These are phyloP conservation scores for Fabriciana adippe DNA, from an alignment of 2,888 invertebrate genomes.

Conservation along the genomic window DNA sequence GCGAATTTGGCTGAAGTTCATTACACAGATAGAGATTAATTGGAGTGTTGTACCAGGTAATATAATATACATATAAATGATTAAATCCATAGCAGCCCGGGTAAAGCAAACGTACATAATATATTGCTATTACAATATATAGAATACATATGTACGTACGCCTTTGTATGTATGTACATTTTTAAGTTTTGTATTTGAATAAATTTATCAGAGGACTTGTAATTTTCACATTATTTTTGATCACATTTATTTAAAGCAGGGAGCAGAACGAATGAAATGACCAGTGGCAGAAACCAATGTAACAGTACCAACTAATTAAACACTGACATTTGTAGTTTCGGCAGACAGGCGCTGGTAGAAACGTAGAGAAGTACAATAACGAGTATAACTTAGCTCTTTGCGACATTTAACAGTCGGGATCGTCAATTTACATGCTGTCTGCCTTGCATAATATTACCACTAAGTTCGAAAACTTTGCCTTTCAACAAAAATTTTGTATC, in stretches of 20 bases:
- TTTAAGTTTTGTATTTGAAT: too few species aligned
- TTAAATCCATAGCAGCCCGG: too few species aligned
- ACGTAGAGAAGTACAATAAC: not conserved
- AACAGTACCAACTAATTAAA: conserved; percentile 3
- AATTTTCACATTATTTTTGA: too few species aligned
- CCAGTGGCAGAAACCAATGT: not conserved
- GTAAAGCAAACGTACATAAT: too few species aligned
- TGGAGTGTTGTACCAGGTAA: too few species aligned
- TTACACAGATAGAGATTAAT: too few species aligned
- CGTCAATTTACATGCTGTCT: conserved; percentile 17
- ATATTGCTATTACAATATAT: too few species aligned
- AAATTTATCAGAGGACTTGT: too few species aligned
- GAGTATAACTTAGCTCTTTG: conserved; percentile 11
- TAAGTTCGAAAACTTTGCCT: conserved; percentile 5
- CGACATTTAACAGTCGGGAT: conserved; percentile 15
- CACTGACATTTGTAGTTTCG: conserved; percentile 2
- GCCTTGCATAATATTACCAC: conserved; percentile 6
- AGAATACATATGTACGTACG: too few species aligned
- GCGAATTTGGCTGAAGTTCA: too few species aligned
- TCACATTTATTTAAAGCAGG: not conserved
- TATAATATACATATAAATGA: too few species aligned
- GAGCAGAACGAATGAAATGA: not conserved
- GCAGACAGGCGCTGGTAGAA: not conserved
- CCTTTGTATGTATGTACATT: too few species aligned
- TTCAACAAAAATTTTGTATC: not conserved